Evolutionary conservation across 1,140 invertebrate genomes (phyloP).

Genomic region (Leucophenga varia): DNA sequence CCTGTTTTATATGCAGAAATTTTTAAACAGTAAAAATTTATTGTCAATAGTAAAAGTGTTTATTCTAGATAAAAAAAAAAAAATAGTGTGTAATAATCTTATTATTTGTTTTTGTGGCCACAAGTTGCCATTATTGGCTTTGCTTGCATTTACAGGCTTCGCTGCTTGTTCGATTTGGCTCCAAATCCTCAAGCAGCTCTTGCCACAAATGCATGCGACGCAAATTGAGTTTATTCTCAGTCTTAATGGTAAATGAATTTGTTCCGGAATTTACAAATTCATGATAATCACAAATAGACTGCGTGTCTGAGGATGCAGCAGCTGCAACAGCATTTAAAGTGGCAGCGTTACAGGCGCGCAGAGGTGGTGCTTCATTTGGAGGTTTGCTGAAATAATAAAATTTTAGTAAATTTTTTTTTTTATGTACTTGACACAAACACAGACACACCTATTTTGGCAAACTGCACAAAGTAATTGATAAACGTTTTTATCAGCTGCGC

Average conservation of each 20-base stretch:
- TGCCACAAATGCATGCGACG: constrained; percentile 15
- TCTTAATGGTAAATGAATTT: constrained; percentile 6
- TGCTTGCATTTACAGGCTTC: too few species aligned
- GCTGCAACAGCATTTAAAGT: constrained; percentile 22
- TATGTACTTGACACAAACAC: neutral
- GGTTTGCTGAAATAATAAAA: constrained; percentile 11
- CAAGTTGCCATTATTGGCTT: too few species aligned
- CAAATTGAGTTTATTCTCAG: constrained; percentile 24
- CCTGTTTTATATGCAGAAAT: too few species aligned
- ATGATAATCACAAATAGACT: constrained; percentile 44
- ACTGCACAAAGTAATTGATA: constrained; percentile 40
- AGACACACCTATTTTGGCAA: constrained; percentile 40
- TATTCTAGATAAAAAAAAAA: too few species aligned
- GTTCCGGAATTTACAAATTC: constrained; percentile 28
- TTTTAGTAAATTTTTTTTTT: neutral
- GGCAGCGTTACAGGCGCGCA: constrained; percentile 17
- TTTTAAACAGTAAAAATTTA: too few species aligned
- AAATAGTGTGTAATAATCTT: too few species aligned
- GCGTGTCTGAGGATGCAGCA: too few species aligned
- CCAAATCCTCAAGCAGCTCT: too few species aligned
- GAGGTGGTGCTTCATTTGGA: neutral
- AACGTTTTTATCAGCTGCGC: constrained; percentile 26
- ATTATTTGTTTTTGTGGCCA: too few species aligned
- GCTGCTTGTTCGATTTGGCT: too few species aligned
- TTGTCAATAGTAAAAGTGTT: too few species aligned